These are phyloP conservation scores for Rhynchotus rufescens DNA, from an alignment of 2,797 vertebrate genomes.

Conservation along the genomic window DNA sequence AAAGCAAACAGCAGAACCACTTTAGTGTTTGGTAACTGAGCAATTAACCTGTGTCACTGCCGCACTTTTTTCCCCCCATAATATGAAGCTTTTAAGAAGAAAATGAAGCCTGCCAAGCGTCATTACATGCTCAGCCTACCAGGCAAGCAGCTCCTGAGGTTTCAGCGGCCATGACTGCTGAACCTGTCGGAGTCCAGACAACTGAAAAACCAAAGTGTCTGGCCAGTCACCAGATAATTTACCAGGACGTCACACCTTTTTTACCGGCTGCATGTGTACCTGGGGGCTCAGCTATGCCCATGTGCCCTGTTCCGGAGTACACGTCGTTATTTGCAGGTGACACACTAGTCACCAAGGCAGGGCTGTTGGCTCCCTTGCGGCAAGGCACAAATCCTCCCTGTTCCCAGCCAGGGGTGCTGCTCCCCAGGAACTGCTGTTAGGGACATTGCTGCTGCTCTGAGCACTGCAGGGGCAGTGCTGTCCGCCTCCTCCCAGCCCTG, in stretches of 20 bases:
- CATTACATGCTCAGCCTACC: neutral
- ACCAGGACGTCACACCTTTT: neutral
- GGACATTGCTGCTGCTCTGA: neutral
- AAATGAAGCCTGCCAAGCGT: conserved; percentile 37
- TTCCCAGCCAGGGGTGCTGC: neutral
- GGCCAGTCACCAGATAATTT: neutral
- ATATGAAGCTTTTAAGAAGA: neutral
- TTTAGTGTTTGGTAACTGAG: neutral
- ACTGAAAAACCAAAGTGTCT: neutral
- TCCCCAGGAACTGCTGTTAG: neutral
- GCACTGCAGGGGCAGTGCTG: no score
- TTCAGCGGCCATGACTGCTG: neutral
- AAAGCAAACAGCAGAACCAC: neutral
- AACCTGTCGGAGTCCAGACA: neutral
- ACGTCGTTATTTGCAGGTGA: neutral
- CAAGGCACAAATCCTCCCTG: neutral
- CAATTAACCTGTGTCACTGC: neutral
- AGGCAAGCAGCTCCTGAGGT: neutral
- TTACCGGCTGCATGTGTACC: neutral
- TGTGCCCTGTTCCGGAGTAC: neutral
- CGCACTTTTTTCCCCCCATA: neutral
- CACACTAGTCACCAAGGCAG: neutral
- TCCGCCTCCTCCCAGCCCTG: neutral
- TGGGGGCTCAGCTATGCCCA: neutral
- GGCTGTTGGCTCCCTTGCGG: neutral